Evolutionary conservation across 2,113 vertebrate species (phyloP), one percentile per base, ranked within the genome.

Genomic region (Lophochroa leadbeateri): DNA sequence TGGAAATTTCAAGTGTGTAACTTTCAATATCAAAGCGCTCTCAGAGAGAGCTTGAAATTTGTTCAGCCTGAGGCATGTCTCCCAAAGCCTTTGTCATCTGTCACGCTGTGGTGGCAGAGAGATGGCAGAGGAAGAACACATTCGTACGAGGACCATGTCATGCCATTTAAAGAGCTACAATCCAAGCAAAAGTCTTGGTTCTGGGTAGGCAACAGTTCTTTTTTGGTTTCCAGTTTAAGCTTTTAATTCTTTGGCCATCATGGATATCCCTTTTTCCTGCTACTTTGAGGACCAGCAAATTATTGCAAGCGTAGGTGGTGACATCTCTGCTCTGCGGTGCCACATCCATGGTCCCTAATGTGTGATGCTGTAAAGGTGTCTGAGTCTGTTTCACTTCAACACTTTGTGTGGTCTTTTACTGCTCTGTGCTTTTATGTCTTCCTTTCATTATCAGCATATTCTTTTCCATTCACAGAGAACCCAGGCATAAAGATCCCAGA

Each of bases 1-100:
- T 87, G 93, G 97, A 92, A 86, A 97, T 98, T 94, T 95, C 85
- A 95, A 88, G 92, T 89, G 94, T 96, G 60, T 94, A 95, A 90
- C 97, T 97, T 96, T 97, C 97, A 97, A 96, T 98, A 98, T 98
- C 95, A 98, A 97, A 97, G 95, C 84, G 85, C 77, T 91, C 69
- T 92, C 11, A 23, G 93, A 94, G 78, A 94, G 43, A 94, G 46
- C 91, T 95, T 97, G 96, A 97, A 98, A 98, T 97, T 96, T 92
- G 70, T 97, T 93, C 91, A 91, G 97, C 84, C 97, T 92, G 95
- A 97, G 97, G 98, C 98, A 96, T 98, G 97, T 97, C 97, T 98
- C 98, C 57, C 37, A 37, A 37, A 37, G 37, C 37, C 37, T 78
- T 60, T 98, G 97, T 98, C 97, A 95, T 98, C 97, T 97, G 96